Base-by-base conservation (phyloP, 2,888 invertebrate genomes). In the Anarsia innoxiella region DNA sequence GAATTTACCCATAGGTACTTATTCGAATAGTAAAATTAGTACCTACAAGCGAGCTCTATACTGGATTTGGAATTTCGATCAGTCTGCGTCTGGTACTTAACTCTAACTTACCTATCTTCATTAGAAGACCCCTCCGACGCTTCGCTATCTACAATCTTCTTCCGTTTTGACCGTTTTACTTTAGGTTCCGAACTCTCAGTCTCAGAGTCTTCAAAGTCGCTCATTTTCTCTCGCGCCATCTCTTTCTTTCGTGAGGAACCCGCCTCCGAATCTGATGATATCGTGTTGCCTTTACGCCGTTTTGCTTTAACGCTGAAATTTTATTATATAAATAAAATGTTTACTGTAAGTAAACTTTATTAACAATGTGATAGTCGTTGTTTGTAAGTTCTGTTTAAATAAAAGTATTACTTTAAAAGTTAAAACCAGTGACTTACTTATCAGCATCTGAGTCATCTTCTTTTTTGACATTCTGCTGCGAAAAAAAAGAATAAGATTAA, bases 241-340 rank as follows among this genome's bases (percentile, higher is more conserved):
- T 69, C 25, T 13, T 40, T 40, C 37, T 57, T 64, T 2, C 65
- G 63, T 0, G 73, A 67, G 1, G 68, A 58, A 0, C 75, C 78
- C 5, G 60, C 75, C 30, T 83, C 84, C 0, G 80, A 82, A 43
- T 77, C 82, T 0, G 82, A 83, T 0, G 73, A 78, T 53, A 84
- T 78, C 1, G 75, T 68, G 44, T 64, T 56, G 2, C 59, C 59
- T 54, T 83, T 83, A 42, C 80, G 79, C 23, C 84, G 73, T 38
- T 58, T 74, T 1, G 57, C 54, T 52, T 73, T 82, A 2, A 74
- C 49, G 26, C 83, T 84, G 56, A 3, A 36, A 45, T 31, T 16
- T 10, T 4, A 4, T 11, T 25, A 14, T 16, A 15, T n/a, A n/a
- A n/a, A n/a, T n/a, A n/a, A n/a, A n/a, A n/a, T n/a, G n/a, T n/a